These are phyloP conservation scores for Lasioglossum zephyrum DNA, from an alignment of 2,888 invertebrate genomes.

Conservation along the genomic window DNA sequence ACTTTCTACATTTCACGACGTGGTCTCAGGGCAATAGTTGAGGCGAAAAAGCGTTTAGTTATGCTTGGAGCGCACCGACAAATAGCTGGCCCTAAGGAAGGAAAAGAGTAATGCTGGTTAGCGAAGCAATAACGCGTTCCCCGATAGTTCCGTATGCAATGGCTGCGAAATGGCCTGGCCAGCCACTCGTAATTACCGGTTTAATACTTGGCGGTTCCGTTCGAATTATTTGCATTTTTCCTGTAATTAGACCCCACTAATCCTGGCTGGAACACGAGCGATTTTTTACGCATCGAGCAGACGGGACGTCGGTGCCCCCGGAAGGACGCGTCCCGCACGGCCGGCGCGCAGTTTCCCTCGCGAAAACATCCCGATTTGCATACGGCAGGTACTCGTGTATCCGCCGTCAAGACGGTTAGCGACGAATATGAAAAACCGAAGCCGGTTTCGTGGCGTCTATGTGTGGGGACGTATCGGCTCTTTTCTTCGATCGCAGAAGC, in stretches of 20 bases:
- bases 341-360: constrained; percentile 24
- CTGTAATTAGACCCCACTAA: constrained; percentile 60
- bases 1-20: neutral
- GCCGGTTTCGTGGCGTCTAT: constrained; percentile 3
- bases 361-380: constrained; percentile 27
- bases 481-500: constrained; percentile 11
- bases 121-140: constrained; percentile 52
- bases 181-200: constrained; percentile 58
- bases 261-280: constrained; percentile 5
- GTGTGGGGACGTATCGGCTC: neutral
- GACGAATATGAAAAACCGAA: neutral
- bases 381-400: neutral
- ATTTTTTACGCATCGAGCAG: neutral
- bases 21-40: neutral
- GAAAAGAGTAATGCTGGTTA: constrained; percentile 40
- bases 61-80: constrained; percentile 1
- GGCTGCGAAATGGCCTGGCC: constrained; percentile 44
- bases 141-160: constrained; percentile 47
- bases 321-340: constrained; percentile 26
- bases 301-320: constrained; percentile 4
- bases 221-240: constrained; percentile 66
- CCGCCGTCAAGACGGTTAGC: neutral
- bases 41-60: constrained; percentile 15
- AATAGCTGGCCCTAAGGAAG: constrained; percentile 16
- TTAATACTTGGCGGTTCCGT: constrained; percentile 59